Evolutionary conservation across 2,797 vertebrate species (phyloP).

Genomic region (Tangara arthus): DNA sequence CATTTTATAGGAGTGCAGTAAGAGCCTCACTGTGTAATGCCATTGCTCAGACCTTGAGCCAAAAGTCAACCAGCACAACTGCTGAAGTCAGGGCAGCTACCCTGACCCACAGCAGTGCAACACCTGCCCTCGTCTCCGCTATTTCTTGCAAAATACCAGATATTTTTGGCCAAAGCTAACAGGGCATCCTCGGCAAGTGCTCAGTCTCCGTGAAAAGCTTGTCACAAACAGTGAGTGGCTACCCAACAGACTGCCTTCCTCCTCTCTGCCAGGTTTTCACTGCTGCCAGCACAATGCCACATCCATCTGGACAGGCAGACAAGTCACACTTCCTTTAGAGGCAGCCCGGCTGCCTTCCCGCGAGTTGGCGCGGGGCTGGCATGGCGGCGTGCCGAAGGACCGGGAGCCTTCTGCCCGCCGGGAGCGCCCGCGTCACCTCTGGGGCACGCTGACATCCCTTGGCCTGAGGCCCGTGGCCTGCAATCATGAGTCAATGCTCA

Average conservation of each 20-base stretch:
- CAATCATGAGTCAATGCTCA: constrained; percentile 48
- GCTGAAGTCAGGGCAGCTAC: background rate
- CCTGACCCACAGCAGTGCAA: background rate
- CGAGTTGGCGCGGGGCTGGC: background rate
- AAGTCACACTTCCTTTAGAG: background rate
- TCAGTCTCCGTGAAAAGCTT: background rate
- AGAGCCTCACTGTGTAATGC: background rate
- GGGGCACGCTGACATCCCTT: constrained; percentile 46
- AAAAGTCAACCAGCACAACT: background rate
- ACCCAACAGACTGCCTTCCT: background rate
- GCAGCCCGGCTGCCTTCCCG: background rate
- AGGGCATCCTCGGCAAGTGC: background rate
- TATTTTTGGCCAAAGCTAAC: background rate
- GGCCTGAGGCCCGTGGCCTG: constrained; percentile 24
- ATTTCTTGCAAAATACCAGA: background rate
- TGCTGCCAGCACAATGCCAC: background rate
- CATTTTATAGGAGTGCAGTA: background rate
- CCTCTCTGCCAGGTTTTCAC: background rate
- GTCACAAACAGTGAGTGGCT: background rate
- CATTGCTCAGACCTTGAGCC: background rate
- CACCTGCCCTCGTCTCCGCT: background rate
- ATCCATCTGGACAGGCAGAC: constrained; percentile 11
- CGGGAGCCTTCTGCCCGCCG: constrained; percentile 16
- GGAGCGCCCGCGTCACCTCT: background rate
- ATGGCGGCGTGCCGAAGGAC: constrained; percentile 2